A percentile compares a stretch with the other conserved stretches of the same genome.
Conservation (phyloP, 2,113 vertebrate genomes). For the Hassar affinis region DNA sequence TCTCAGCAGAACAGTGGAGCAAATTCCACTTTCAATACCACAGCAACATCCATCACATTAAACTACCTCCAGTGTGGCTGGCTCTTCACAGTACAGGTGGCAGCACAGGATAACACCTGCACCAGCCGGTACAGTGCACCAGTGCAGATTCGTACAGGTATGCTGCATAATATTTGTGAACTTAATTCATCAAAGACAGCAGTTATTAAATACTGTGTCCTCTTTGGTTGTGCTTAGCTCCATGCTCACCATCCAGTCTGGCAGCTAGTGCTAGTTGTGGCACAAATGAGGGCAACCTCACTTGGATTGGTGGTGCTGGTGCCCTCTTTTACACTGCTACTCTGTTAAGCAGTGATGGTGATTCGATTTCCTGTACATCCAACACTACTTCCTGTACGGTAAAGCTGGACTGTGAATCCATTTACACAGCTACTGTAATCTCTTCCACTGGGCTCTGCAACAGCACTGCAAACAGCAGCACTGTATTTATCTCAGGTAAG, state of each 20-base stretch:
- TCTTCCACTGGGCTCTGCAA: constrained; percentile 64
- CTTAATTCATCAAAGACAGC: neutral
- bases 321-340: constrained; percentile 63
- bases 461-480: constrained; percentile 55
- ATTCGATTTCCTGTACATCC: constrained; percentile 60
- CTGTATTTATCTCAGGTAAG: constrained; percentile 68
- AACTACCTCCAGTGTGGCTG: constrained; percentile 62
- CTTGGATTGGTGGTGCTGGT: constrained; percentile 59
- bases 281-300: constrained; percentile 59
- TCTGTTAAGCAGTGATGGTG: constrained; percentile 58
- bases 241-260: constrained; percentile 67
- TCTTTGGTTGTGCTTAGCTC: constrained; percentile 59
- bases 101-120: constrained; percentile 61
- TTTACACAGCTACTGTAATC: constrained; percentile 64
- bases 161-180: neutral
- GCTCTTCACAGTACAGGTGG: constrained; percentile 46
- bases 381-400: constrained; percentile 62
- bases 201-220: neutral
- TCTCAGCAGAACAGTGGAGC: constrained; percentile 33
- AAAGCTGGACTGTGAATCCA: constrained; percentile 63
- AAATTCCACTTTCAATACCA: constrained; percentile 47
- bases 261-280: constrained; percentile 61
- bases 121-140: constrained; percentile 60
- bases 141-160: constrained; percentile 64
- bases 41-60: constrained; percentile 50